These are phyloP conservation scores for Cassiopea andromeda DNA, from an alignment of 30 jellyfish, hydroid and myxozoan species.

Conservation along the genomic window DNA sequence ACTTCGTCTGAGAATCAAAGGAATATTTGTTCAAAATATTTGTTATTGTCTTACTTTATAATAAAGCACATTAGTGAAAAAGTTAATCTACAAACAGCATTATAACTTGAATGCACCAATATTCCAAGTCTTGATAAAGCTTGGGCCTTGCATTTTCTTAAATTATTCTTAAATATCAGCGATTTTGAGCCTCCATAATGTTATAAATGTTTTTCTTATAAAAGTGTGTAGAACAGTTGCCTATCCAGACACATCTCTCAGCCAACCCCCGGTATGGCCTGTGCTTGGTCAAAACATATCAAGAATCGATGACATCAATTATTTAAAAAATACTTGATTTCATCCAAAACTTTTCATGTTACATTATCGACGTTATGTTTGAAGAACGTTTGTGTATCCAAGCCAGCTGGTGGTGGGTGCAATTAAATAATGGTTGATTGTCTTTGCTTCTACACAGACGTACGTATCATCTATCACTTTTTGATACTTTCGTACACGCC, in stretches of 20 bases:
- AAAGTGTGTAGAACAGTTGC: too few species aligned
- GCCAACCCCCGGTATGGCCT: slow-evolving; percentile 42
- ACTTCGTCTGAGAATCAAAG: too few species aligned
- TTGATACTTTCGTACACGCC: neutral
- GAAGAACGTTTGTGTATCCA: neutral
- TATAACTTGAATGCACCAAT: too few species aligned
- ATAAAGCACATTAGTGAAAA: too few species aligned
- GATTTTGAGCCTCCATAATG: too few species aligned
- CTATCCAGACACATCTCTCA: neutral
- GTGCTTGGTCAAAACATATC: slow-evolving; percentile 10
- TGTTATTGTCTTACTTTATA: too few species aligned
- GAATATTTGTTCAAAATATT: too few species aligned
- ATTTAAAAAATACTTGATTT: slow-evolving; percentile 21
- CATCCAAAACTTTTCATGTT: slow-evolving; percentile 8
- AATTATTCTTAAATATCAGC: too few species aligned
- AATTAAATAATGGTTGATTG: neutral
- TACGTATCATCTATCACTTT: neutral
- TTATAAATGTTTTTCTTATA: too few species aligned
- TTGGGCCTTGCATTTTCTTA: too few species aligned
- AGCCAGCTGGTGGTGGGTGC: neutral
- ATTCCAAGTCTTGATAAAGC: too few species aligned
- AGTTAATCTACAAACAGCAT: too few species aligned
- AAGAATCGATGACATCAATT: slow-evolving; percentile 24
- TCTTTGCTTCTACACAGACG: neutral
- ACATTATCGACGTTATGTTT: neutral